Base-by-base conservation (phyloP, 1,140 invertebrate genomes). In the Drosophila seguyi region DNA sequence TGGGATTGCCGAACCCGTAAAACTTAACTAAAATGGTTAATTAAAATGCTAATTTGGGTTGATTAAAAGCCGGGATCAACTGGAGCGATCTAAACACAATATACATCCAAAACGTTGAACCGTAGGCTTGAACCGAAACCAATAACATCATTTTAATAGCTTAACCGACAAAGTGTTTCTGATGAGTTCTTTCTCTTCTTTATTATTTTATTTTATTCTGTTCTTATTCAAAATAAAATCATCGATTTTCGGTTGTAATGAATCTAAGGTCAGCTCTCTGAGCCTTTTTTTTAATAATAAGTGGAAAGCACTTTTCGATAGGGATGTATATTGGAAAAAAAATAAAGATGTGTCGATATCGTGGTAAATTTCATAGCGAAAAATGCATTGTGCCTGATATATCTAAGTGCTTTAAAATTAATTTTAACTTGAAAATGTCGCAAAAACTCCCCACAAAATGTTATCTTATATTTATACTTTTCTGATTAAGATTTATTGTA, bases 1-100 rank as follows among this genome's bases (percentile, higher is more conserved):
- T 61, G 65, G 73, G 66, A 68, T 81, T 65, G 59, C 50, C 44
- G 72, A 80, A 68, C 71, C 59, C 81, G 66, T 85, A 65, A 85
- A 85, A 50, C 29, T 39, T 68, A 61, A 56, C 80, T 48, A 42
- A 77, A 61, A 73, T 81, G 63, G 50, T 71, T 71, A 79, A 81
- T 84, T 45, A 85, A 81, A 60, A 81, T 81, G 75, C 62, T 57
- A 77, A 73, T 63, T 72, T 13, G 20, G 36, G 31, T 58, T 80
- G 68, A 80, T 65, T 45, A 55, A 50, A 60, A 38, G 36, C 47
- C 20, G 66, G 52, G 29, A 58, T 72, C 67, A 65, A 38, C 67
- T 65, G 59, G 47, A 52, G 48, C 50, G 75, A 69, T 66, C 45
- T 8, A 38, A 52, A 22, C 31, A 61, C 34, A 1, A 36, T 36